Evolutionary conservation across 2,888 invertebrate genomes (phyloP), one percentile per base, ranked within the genome.

Genomic region (Leucophenga montana): DNA sequence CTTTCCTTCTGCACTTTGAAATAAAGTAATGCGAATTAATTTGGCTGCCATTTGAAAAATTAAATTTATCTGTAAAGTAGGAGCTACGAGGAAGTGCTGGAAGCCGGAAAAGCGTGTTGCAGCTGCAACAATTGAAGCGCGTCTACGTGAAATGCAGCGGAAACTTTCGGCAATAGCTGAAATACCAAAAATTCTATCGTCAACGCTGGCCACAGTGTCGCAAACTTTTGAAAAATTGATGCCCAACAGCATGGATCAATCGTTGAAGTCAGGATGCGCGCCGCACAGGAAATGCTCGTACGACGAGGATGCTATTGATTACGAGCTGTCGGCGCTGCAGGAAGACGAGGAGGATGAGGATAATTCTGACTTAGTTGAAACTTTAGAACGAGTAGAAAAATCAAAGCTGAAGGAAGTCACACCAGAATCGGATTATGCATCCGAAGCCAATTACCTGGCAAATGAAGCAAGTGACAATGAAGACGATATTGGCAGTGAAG

Each of bases 91-190:
- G 9, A 11, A 8, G 8, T 11, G 39, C 39, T 11, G 9, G 3
- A 39, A 11, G 39, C 39, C 39, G 39, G 39, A 11, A 8, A 39
- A 39, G 39, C 82, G 79, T 50, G 71, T 78, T 22, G 57, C 73
- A 70, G 79, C 82, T 77, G 84, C 77, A 18, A 79, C 85, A 14
- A 86, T 89, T 68, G 87, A 89, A 78, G 77, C 85, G 73, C 86
- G 88, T 3, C 73, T 89, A 18, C 76, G 85, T 50, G 87, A 84
- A 69, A 88, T 89, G 88, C 89, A 89, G 71, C 84, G 86, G n/a
- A 88, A 88, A 69, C 71, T 89, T 14, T 85, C 88, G 27, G 88
- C 88, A 80, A 89, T 89, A 46, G 88, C 89, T 31, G 87, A 88
- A 74, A 88, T 89, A 71, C 89, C 89, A 3, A 85, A 84, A 75